Percentiles rank a stretch among this genome's conserved stretches.
These are phyloP conservation scores for Glareola pratincola DNA, from an alignment of 2,113 vertebrate species.

Conservation along the genomic window DNA sequence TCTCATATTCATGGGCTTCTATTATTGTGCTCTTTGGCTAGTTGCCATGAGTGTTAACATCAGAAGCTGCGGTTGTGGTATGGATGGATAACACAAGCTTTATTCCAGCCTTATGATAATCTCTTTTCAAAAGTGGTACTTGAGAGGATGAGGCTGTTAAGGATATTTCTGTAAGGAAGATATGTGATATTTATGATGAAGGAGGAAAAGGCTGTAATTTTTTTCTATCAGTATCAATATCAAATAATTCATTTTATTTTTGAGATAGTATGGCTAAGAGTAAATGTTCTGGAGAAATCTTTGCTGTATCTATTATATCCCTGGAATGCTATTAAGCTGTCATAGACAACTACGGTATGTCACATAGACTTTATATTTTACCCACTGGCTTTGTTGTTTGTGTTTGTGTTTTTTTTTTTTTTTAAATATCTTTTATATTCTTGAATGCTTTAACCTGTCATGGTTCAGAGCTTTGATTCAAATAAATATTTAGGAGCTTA, in stretches of 20 bases:
- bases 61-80: not conserved
- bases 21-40: not conserved
- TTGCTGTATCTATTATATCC: not conserved
- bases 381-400: not conserved
- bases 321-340: not conserved
- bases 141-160: not conserved
- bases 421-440: not conserved
- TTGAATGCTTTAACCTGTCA: not conserved
- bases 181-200: not conserved
- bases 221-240: not conserved
- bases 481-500: slow-evolving; percentile 3
- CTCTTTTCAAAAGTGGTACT: not conserved
- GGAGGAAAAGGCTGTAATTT: not conserved
- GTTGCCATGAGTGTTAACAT: not conserved
- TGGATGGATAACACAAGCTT: not conserved
- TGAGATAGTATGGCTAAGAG: not conserved
- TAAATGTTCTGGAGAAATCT: not conserved
- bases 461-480: not conserved
- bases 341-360: not conserved
- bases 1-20: not conserved
- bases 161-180: not conserved
- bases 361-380: not conserved
- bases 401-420: not conserved
- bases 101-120: not conserved
- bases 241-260: not conserved